A percentile compares a stretch with the other conserved stretches of the same genome.
Evolutionary conservation across 2,113 vertebrate genomes (phyloP).

Genomic region (Hippopotamus amphibius): DNA sequence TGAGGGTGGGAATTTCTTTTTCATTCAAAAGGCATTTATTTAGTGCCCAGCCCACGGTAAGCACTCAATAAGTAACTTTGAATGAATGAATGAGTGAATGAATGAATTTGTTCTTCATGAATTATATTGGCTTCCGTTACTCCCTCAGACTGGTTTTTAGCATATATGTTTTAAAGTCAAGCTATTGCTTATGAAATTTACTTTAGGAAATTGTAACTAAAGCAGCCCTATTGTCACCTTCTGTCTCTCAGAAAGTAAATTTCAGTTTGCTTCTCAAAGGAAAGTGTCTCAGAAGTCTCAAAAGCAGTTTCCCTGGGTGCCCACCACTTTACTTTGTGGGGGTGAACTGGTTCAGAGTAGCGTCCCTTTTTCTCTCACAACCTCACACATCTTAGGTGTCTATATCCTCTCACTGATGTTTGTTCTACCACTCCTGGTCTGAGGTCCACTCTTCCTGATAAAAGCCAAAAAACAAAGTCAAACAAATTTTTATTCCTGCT

Average conservation of each 20-base stretch:
- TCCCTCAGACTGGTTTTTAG: background rate
- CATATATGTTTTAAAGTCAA: background rate
- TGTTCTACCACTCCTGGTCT: background rate
- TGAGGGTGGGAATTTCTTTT: background rate
- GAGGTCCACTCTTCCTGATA: background rate
- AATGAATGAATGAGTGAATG: background rate
- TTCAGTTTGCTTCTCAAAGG: background rate
- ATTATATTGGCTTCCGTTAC: background rate
- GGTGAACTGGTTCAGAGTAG: background rate
- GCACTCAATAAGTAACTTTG: background rate
- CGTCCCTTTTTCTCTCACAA: background rate
- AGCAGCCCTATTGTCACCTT: background rate
- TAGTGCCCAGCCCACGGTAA: background rate
- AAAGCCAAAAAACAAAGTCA: background rate
- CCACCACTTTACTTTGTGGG: background rate
- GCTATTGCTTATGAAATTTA: background rate
- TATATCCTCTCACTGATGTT: background rate
- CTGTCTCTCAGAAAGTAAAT: background rate
- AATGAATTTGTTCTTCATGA: background rate
- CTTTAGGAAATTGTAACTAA: background rate
- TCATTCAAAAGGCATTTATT: background rate
- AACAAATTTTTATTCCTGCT: background rate
- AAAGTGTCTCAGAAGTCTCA: background rate
- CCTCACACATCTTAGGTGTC: background rate
- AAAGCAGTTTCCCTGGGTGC: background rate